These are phyloP conservation scores for Misgurnus anguillicaudatus DNA, from an alignment of 2,113 vertebrate genomes.

Conservation along the genomic window DNA sequence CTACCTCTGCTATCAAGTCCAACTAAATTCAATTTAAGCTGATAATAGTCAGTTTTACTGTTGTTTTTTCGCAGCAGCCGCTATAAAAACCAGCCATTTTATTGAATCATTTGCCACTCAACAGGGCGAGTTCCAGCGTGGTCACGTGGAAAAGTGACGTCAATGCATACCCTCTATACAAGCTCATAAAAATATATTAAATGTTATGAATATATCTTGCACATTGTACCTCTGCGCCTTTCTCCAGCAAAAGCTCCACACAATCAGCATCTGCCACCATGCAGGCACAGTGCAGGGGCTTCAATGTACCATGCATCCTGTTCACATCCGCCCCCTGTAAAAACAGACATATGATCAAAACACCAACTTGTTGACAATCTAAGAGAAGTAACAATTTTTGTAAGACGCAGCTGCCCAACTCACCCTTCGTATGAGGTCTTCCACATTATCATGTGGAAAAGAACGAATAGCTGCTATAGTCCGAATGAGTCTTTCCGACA, in stretches of 20 bases:
- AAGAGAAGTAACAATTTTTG: background rate
- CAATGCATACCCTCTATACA: too few species aligned
- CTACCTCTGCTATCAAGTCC: too few species aligned
- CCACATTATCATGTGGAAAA: conserved; percentile 93
- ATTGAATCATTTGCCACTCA: too few species aligned
- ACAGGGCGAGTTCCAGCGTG: too few species aligned
- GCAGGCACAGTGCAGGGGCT: conserved; percentile 95
- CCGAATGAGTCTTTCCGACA: conserved; percentile 93
- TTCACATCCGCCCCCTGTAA: conserved; percentile 92
- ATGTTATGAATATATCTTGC: background rate
- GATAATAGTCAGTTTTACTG: too few species aligned
- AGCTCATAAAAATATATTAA: too few species aligned
- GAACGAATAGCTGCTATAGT: conserved; percentile 96
- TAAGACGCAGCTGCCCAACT: conserved; percentile 21
- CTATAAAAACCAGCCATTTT: too few species aligned
- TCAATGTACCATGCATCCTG: conserved; percentile 92
- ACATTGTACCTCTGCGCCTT: conserved; percentile 87
- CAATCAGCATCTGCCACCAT: conserved; percentile 96
- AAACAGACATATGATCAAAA: background rate
- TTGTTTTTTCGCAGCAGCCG: too few species aligned
- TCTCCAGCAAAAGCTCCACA: conserved; percentile 92
- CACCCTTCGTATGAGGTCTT: conserved; percentile 94
- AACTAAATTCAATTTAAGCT: too few species aligned
- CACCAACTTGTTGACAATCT: background rate
- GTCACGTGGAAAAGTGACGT: too few species aligned